Base-by-base conservation (phyloP, 2,797 vertebrate genomes). In the Rhabdophis nuchalis region DNA sequence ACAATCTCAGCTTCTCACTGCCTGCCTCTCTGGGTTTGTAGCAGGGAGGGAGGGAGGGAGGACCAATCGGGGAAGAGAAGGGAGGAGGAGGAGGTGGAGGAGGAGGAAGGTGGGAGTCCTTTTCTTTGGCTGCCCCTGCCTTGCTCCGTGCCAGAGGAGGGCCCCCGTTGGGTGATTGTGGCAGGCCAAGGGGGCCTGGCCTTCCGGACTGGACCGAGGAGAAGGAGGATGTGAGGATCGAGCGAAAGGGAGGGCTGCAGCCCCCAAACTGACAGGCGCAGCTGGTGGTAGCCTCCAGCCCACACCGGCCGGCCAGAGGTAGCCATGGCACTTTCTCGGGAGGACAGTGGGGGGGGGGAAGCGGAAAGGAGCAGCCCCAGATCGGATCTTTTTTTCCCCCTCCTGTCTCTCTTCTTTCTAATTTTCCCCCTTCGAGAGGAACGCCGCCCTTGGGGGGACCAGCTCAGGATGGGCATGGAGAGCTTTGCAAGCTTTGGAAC, bases 221-320 rank as follows among this genome's bases (percentile, higher is more conserved):
- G 61, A 29, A 18, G 14, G 68, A 90, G 58, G 93, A 90, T 92
- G 82, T 92, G 86, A n/a, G 87, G 96, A 96, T 94, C 96, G 94
- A 60, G 94, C 94, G 89, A 96, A 96, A 94, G 93, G 96, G 96
- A 93, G 95, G 96, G 95, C 77, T n/a, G 90, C 93, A 96, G 96
- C 96, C 93, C 93, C 95, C 96, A 95, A 94, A 94, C 94, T 95
- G 96, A 97, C 97, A 97, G 96, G 95, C 96, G 94, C 97, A 97
- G 97, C 97, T 97, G 97, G 96, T 93, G 94, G 90, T 91, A n/a
- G 93, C 86, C 91, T 23, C 64, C 89, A 90, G 95, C 95, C 96
- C 96, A 95, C 96, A 95, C 96, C 93, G 91, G 14, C 20, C 18
- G 52, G 90, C 41, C 77, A 1, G 92, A 46, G 50, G 10, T 32